These are phyloP conservation scores for Elysia chlorotica DNA, from an alignment of 1,140 invertebrate species.

Conservation along the genomic window DNA sequence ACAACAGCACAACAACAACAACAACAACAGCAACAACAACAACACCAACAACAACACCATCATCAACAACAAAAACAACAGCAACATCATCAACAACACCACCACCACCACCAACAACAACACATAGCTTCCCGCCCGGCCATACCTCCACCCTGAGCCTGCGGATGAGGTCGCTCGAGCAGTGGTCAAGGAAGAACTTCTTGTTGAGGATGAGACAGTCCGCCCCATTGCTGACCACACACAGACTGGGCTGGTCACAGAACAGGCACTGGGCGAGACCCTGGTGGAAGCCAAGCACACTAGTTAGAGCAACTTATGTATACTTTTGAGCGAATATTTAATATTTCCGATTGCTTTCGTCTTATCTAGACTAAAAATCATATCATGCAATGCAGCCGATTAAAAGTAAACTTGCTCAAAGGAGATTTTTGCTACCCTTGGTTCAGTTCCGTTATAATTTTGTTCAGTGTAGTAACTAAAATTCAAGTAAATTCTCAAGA, in stretches of 20 bases:
- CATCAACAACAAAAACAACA: neutral
- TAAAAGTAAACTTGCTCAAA: too few relatives aligned
- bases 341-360: too few relatives aligned
- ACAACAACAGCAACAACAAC: neutral
- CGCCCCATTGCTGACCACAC: slow-evolving; percentile 52
- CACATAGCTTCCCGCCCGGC: neutral
- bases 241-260: slow-evolving; percentile 45
- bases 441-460: too few relatives aligned
- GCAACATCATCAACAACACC: neutral
- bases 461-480: too few relatives aligned
- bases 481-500: too few relatives aligned
- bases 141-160: slow-evolving; percentile 41
- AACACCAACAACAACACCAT: neutral
- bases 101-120: neutral
- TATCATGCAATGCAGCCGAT: too few relatives aligned
- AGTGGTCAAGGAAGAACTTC: slow-evolving; percentile 43
- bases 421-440: too few relatives aligned
- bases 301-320: too few relatives aligned
- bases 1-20: neutral
- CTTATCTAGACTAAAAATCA: too few relatives aligned
- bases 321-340: too few relatives aligned
- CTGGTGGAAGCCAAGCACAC: too few relatives aligned
- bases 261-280: slow-evolving; percentile 44
- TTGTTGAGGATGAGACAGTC: slow-evolving; percentile 51
- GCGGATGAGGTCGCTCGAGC: slow-evolving; percentile 32